These are phyloP conservation scores for Acanthococcus lagerstroemiae DNA, from an alignment of 2,888 invertebrate species.

Conservation along the genomic window DNA sequence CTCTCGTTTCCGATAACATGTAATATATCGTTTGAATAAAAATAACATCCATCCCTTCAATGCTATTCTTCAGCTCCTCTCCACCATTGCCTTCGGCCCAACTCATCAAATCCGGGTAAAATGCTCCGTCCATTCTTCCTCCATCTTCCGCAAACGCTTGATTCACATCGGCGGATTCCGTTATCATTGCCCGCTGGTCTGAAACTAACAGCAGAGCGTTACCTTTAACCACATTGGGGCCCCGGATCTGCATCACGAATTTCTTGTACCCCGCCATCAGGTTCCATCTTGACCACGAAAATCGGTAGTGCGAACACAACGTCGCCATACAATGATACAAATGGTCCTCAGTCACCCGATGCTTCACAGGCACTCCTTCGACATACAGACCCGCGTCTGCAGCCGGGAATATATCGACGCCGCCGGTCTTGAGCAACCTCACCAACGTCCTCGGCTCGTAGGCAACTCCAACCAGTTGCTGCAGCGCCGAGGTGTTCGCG, in stretches of 20 bases:
- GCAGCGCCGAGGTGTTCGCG: conserved; percentile 52
- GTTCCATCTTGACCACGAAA: conserved; percentile 72
- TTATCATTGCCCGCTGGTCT: conserved; percentile 55
- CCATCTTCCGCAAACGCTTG: conserved; percentile 52
- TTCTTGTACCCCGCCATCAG: conserved; percentile 49
- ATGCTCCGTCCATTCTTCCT: conserved; percentile 47
- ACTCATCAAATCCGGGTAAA: conserved; percentile 63
- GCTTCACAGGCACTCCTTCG: conserved; percentile 49
- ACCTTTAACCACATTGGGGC: conserved; percentile 40
- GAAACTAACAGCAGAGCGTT: conserved; percentile 49
- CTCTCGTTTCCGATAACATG: conserved; percentile 51
- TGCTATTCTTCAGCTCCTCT: conserved; percentile 48
- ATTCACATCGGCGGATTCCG: conserved; percentile 67
- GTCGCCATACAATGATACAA: conserved; percentile 69
- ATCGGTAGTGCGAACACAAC: conserved; percentile 60
- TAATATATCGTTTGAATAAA: conserved; percentile 53
- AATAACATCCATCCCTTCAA: conserved; percentile 49
- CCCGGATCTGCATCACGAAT: conserved; percentile 58
- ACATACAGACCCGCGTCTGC: conserved; percentile 64
- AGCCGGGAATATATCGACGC: conserved; percentile 73
- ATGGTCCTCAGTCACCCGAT: conserved; percentile 63
- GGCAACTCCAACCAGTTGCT: conserved; percentile 50
- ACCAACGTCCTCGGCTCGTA: conserved; percentile 52
- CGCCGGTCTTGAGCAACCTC: conserved; percentile 51
- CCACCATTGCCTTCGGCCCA: conserved; percentile 55